Evolutionary conservation across 2,113 vertebrate genomes (phyloP).

Genomic region (Equus przewalskii): DNA sequence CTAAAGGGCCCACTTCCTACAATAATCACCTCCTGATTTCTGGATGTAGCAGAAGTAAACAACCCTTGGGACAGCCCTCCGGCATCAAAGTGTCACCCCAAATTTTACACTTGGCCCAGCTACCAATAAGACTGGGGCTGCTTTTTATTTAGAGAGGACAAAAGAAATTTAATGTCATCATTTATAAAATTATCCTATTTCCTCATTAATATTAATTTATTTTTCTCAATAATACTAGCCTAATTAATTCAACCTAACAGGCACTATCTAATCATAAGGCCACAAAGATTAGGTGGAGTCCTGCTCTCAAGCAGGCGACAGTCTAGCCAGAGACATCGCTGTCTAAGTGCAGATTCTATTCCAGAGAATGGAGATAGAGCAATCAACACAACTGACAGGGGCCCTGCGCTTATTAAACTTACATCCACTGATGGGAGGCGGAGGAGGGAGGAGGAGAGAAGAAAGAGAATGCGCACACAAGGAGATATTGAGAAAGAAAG

Average conservation of each 20-base stretch:
- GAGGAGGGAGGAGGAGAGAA: background rate
- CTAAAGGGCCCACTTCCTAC: background rate
- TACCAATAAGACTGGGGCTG: background rate
- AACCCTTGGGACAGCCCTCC: background rate
- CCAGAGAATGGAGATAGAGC: background rate
- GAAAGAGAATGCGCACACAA: background rate
- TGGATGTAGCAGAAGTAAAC: background rate
- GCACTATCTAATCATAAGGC: background rate
- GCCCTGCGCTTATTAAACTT: background rate
- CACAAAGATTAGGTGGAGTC: background rate
- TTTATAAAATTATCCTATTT: slow-evolving; percentile 1
- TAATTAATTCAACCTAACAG: background rate
- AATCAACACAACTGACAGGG: background rate
- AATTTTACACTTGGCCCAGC: background rate
- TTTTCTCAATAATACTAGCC: slow-evolving; percentile 13
- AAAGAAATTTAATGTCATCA: background rate
- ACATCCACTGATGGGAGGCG: background rate
- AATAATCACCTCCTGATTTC: background rate
- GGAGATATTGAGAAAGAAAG: background rate
- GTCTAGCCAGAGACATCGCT: background rate
- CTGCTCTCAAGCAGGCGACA: background rate
- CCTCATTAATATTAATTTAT: background rate
- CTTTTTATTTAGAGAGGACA: background rate
- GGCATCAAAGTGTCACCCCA: background rate
- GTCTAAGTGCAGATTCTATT: background rate